These are phyloP conservation scores for Poecilia latipinna DNA, from an alignment of 2,113 vertebrate genomes.

Conservation along the genomic window DNA sequence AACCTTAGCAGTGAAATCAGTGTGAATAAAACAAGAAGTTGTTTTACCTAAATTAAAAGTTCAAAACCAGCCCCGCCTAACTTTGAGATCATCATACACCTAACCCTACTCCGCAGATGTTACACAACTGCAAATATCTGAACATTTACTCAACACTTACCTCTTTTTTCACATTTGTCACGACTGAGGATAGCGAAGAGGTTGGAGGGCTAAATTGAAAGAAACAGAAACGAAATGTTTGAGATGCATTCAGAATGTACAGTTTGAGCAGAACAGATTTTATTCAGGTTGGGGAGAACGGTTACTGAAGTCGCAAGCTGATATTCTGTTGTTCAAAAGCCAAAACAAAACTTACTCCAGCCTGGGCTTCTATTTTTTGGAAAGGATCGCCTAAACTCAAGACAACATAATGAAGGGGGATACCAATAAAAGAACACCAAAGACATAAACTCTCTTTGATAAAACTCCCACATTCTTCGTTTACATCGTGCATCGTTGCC, in stretches of 20 bases:
- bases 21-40: too few relatives aligned
- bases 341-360: neutral
- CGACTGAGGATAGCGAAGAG: constrained; percentile 27
- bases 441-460: constrained; percentile 24
- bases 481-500: neutral
- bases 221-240: neutral
- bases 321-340: neutral
- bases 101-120: neutral
- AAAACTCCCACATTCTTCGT: constrained; percentile 30
- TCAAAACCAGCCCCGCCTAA: too few relatives aligned
- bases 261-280: neutral
- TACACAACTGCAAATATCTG: neutral
- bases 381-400: neutral
- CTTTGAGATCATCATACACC: neutral
- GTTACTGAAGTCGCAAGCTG: neutral
- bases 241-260: neutral
- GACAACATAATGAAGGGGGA: neutral
- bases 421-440: constrained; percentile 1
- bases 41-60: too few relatives aligned
- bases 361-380: neutral
- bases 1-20: too few relatives aligned
- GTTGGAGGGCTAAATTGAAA: constrained; percentile 34
- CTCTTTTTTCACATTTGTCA: constrained; percentile 61
- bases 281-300: neutral
- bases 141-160: constrained; percentile 23